Evolutionary conservation across 2,797 vertebrate genomes (phyloP).

Genomic region (Acanthopagrus latus): DNA sequence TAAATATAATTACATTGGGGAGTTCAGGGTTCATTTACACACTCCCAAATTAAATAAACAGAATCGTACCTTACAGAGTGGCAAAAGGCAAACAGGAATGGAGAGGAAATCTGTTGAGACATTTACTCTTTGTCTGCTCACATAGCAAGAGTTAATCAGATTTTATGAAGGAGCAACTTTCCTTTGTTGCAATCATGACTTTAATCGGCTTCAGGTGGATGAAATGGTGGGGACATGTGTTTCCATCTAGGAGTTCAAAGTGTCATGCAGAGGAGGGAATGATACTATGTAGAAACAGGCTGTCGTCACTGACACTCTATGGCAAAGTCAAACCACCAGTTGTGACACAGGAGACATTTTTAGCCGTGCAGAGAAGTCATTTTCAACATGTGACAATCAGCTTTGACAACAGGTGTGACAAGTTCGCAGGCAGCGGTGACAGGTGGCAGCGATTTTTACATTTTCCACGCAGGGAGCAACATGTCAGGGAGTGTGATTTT

Average conservation of each 20-base stretch:
- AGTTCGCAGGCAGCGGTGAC: background rate
- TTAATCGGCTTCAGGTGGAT: constrained; percentile 36
- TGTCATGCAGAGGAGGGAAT: constrained; percentile 4
- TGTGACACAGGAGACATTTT: background rate
- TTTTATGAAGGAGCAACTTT: constrained; percentile 41
- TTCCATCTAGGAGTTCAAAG: constrained; percentile 14
- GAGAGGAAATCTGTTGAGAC: constrained; percentile 45
- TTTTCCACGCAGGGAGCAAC: background rate
- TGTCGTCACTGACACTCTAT: constrained; percentile 16
- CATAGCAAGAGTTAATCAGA: constrained; percentile 40
- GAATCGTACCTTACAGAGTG: constrained; percentile 22
- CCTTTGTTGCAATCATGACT: constrained; percentile 33
- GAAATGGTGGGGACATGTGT: background rate
- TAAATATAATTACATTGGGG: constrained; percentile 53
- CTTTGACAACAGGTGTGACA: constrained; percentile 17
- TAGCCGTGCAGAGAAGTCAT: background rate
- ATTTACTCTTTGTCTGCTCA: constrained; percentile 38
- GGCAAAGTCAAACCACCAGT: background rate
- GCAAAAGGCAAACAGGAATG: constrained; percentile 25
- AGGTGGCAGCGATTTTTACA: background rate
- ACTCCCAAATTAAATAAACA: constrained; percentile 58
- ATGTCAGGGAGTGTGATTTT: background rate
- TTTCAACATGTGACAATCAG: constrained; percentile 8
- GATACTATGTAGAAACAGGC: background rate
- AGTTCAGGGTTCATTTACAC: constrained; percentile 58